Base-by-base conservation (phyloP, 2,113 vertebrate species). In the Ardeotis arabs region DNA sequence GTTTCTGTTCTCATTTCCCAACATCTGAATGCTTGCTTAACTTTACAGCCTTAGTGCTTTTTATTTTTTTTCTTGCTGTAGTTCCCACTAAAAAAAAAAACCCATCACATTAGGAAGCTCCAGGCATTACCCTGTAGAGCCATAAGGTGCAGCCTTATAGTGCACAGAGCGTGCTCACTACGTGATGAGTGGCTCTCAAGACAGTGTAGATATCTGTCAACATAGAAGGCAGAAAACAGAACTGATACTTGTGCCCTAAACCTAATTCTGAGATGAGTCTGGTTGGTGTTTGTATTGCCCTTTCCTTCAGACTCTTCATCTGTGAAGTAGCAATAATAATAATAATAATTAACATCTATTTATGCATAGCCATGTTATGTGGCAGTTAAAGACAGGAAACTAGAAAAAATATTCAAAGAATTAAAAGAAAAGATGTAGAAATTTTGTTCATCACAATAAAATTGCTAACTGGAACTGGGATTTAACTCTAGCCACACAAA, bases 121-220 rank as follows among this genome's bases (percentile, higher is more conserved):
- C 14, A 55, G 28, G 24, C 16, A 23, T 11, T 73, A 80, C 52
- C 9, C 21, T 5, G 3, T n/a, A 45, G 29, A 53, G 17, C 14
- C 49, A 19, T 47, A 76, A 60, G 17, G 31, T 39, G 28, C 21
- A 87, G n/a, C 63, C 16, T 73, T 35, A 56, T 8, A 52, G 63
- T 12, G 27, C 0, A 1, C 35, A 62, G 45, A 73, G n/a, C 1
- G 1, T 44, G 39, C 18, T 72, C 45, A 28, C 56, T 87, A 8
- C 8, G 3, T 22, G 28, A 59, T 0, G 15, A 64, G 9, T 33
- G 49, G 28, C 49, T 90, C 44, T 72, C n/a, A 60, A 60, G 49
- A n/a, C 39, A 25, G 5, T 31, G 15, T 41, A 45, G 22, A 9
- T 56, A 25, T 10, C 21, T 52, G 45, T 58, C 53, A 80, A 18